phyloP scores from a whole-genome alignment of 2,888 invertebrate species.

The Entomobrya multifasciata region DNA sequence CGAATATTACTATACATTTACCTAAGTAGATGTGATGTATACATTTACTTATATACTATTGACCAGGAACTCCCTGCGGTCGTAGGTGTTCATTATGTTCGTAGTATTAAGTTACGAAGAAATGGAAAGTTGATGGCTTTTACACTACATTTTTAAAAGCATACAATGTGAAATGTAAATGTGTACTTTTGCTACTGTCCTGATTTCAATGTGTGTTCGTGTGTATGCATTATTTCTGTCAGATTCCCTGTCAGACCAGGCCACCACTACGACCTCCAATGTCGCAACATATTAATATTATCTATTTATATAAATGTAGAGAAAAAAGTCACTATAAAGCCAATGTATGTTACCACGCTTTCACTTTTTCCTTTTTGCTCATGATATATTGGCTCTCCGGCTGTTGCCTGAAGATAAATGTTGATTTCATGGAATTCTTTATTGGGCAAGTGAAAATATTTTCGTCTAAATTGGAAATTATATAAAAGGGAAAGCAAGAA shows the following conservation, averaged over 20 bases:
- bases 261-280: constrained; percentile 18
- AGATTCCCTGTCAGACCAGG: not conserved
- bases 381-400: constrained; percentile 72
- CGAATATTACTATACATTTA: not conserved
- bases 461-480: constrained; percentile 71
- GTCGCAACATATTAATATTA: constrained; percentile 25
- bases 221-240: constrained; percentile 37
- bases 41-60: constrained; percentile 16
- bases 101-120: constrained; percentile 43
- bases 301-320: not conserved
- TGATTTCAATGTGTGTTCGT: not conserved
- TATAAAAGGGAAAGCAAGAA: constrained; percentile 43
- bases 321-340: not conserved
- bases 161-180: not conserved
- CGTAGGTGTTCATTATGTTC: constrained; percentile 61
- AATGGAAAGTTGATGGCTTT: constrained; percentile 44
- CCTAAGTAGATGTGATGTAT: not conserved
- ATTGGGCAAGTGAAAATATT: constrained; percentile 72
- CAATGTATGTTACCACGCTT: not conserved
- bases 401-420: constrained; percentile 72
- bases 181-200: not conserved
- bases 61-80: constrained; percentile 11
- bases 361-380: constrained; percentile 12
- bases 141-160: no score
- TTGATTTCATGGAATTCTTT: constrained; percentile 73